Conservation (phyloP, 2,113 vertebrate species). For the Anarrhichthys ocellatus region DNA sequence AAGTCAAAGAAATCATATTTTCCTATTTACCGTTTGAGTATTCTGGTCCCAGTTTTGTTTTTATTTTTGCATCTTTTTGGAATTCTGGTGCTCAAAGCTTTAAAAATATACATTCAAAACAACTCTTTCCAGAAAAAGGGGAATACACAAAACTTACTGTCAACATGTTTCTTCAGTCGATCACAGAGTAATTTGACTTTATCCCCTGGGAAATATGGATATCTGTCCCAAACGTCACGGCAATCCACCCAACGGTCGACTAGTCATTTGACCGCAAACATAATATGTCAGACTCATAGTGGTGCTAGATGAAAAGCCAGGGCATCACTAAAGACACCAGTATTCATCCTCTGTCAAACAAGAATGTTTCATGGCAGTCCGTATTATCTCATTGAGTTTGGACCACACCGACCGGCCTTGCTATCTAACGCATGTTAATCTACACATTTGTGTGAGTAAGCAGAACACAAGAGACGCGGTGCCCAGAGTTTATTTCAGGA, state of each 20-base stretch:
- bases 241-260: not conserved
- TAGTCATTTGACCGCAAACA: not conserved
- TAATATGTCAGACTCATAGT: not conserved
- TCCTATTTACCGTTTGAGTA: not conserved
- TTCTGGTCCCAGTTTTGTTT: not conserved
- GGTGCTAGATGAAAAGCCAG: not conserved
- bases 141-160: not conserved
- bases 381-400: not conserved
- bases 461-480: not conserved
- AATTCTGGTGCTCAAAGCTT: not conserved
- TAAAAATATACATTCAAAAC: not conserved
- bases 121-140: not conserved
- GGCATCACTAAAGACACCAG: not conserved
- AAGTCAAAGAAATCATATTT: not conserved
- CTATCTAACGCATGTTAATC: constrained; percentile 4
- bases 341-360: not conserved
- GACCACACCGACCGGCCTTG: not conserved
- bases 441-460: constrained; percentile 13
- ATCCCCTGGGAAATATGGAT: not conserved
- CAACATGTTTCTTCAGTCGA: not conserved
- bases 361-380: not conserved
- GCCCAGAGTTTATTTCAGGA: constrained; percentile 15
- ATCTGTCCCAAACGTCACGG: not conserved
- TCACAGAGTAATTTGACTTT: not conserved
- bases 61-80: not conserved